phyloP scores from a whole-genome alignment of 2,113 vertebrate genomes.

The Ellobius talpinus region DNA sequence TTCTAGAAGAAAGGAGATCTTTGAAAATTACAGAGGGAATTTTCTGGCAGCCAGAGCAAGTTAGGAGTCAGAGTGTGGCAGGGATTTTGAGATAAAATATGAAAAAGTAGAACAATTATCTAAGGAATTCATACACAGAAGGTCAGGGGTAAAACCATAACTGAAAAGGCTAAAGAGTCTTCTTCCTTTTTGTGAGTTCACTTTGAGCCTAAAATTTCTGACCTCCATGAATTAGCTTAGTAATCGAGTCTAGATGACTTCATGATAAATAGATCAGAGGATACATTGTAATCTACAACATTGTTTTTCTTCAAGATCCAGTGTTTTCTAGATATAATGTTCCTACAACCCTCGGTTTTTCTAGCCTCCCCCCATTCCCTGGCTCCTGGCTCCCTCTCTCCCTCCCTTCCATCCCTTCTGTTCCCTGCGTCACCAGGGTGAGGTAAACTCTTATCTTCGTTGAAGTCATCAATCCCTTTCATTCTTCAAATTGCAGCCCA shows the following conservation, averaged over 20 bases:
- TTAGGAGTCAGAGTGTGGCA: not conserved
- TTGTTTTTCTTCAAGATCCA: not conserved
- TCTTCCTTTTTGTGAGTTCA: not conserved
- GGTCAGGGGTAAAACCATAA: not conserved
- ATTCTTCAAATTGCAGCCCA: not conserved
- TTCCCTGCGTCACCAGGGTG: not conserved
- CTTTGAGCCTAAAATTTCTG: slow-evolving; percentile 49
- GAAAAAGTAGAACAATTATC: not conserved
- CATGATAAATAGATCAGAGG: slow-evolving; percentile 43
- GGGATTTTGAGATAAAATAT: slow-evolving; percentile 13
- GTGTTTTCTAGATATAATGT: slow-evolving; percentile 2
- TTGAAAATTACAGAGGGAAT: slow-evolving; percentile 3
- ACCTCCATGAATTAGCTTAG: not conserved
- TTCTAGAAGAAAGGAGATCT: not conserved
- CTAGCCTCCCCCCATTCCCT: not conserved
- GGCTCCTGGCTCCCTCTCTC: not conserved
- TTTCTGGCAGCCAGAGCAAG: not conserved
- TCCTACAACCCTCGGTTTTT: not conserved
- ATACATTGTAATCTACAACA: slow-evolving; percentile 14
- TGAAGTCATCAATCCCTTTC: not conserved
- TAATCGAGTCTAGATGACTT: not conserved
- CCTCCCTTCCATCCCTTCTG: not conserved
- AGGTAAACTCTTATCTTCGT: not conserved
- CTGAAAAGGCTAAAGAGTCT: not conserved
- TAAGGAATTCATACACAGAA: not conserved